These are phyloP conservation scores for Coendou prehensilis DNA, from an alignment of 2,797 vertebrate species.

Conservation along the genomic window DNA sequence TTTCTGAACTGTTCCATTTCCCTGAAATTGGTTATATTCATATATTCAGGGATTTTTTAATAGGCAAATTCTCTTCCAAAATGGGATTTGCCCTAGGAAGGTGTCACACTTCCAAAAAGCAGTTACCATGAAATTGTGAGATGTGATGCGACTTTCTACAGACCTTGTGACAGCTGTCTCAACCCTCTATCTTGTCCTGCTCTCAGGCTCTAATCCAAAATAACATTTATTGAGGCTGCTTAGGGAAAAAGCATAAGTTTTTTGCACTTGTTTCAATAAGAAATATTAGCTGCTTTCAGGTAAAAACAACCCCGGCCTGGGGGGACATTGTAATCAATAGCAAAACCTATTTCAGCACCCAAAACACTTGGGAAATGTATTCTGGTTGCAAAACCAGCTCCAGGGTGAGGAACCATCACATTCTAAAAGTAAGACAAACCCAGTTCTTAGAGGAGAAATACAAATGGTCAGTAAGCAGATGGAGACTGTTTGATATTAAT, in stretches of 20 bases:
- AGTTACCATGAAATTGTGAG: conserved; percentile 12
- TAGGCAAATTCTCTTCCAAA: neutral
- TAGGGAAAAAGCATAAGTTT: neutral
- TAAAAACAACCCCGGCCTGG: neutral
- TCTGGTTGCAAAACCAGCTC: neutral
- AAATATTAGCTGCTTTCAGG: neutral
- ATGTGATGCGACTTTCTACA: neutral
- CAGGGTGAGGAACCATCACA: neutral
- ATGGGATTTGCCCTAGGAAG: neutral
- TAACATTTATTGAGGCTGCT: neutral
- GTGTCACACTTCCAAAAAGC: neutral
- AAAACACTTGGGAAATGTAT: neutral
- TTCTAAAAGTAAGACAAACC: neutral
- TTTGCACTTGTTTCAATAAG: neutral
- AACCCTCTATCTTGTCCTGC: neutral
- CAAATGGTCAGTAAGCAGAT: neutral
- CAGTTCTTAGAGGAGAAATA: neutral
- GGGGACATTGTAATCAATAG: conserved; percentile 44
- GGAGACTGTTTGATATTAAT: neutral
- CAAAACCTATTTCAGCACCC: neutral
- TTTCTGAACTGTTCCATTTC: neutral
- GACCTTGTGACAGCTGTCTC: conserved; percentile 49
- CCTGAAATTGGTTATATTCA: conserved; percentile 21
- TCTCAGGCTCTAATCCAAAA: conserved; percentile 5
- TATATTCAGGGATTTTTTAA: neutral